Conservation (phyloP, 2,797 vertebrate species). For the Gymnodraco acuticeps region DNA sequence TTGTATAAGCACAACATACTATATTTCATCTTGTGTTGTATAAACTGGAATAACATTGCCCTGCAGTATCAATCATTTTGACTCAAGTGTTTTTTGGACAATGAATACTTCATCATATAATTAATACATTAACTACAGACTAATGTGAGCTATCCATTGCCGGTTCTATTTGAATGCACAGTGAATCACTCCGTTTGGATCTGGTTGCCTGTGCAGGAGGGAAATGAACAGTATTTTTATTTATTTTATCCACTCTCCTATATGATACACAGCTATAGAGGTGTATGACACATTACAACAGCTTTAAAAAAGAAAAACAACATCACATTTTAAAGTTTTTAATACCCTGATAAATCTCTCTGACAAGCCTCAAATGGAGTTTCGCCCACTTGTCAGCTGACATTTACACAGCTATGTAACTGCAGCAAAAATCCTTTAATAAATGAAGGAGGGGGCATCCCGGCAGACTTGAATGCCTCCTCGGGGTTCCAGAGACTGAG, state of each 20-base stretch:
- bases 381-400: conserved; percentile 71
- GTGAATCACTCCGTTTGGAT: conserved; percentile 1
- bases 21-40: not conserved
- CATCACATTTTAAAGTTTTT: conserved; percentile 68
- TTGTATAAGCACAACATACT: not conserved
- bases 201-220: conserved; percentile 10
- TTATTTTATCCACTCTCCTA: conserved; percentile 32
- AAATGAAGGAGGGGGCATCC: conserved; percentile 65
- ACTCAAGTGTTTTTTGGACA: not conserved
- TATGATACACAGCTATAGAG: conserved; percentile 39
- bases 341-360: conserved; percentile 74
- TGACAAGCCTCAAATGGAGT: conserved; percentile 77
- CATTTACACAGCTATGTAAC: conserved; percentile 78
- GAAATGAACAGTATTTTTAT: conserved; percentile 42
- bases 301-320: conserved; percentile 44
- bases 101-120: conserved; percentile 14
- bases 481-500: conserved; percentile 71
- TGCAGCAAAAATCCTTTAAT: conserved; percentile 73
- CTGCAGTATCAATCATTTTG: conserved; percentile 5
- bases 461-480: conserved; percentile 61
- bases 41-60: not conserved
- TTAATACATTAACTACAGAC: conserved; percentile 17
- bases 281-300: conserved; percentile 37
- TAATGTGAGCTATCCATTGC: not conserved
- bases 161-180: conserved; percentile 12